Conservation (phyloP, 2,888 invertebrate genomes). For the Nephrotoma guestfalica region DNA sequence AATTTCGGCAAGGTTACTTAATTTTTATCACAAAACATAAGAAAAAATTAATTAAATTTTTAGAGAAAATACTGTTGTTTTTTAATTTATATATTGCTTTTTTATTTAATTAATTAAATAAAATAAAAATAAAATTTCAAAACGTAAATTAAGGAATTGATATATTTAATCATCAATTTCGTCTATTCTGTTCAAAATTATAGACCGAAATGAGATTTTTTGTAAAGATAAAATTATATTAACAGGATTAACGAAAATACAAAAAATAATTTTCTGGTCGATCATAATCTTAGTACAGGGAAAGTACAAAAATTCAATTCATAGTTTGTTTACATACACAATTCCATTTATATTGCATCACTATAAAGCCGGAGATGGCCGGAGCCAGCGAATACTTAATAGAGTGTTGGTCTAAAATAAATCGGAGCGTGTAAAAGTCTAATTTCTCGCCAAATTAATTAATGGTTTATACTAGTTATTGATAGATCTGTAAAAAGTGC, state of each 20-base stretch:
- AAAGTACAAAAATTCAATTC: too few relatives aligned
- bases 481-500: too few relatives aligned
- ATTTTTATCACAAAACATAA: neutral
- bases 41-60: neutral
- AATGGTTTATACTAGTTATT: too few relatives aligned
- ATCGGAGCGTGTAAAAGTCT: too few relatives aligned
- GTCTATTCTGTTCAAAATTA: neutral
- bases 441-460: too few relatives aligned
- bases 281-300: too few relatives aligned
- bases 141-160: neutral
- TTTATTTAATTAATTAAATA: neutral
- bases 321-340: too few relatives aligned
- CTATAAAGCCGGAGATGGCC: too few relatives aligned
- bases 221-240: neutral
- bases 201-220: neutral
- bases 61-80: neutral
- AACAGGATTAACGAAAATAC: neutral
- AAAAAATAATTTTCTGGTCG: neutral
- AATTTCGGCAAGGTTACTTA: neutral
- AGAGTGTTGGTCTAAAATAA: too few relatives aligned
- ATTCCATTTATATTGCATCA: too few relatives aligned
- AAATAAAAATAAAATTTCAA: neutral
- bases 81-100: neutral
- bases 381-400: too few relatives aligned
- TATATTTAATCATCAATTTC: neutral